phyloP scores from a whole-genome alignment of 2,888 invertebrate species.

The Pristionchus mayeri region DNA sequence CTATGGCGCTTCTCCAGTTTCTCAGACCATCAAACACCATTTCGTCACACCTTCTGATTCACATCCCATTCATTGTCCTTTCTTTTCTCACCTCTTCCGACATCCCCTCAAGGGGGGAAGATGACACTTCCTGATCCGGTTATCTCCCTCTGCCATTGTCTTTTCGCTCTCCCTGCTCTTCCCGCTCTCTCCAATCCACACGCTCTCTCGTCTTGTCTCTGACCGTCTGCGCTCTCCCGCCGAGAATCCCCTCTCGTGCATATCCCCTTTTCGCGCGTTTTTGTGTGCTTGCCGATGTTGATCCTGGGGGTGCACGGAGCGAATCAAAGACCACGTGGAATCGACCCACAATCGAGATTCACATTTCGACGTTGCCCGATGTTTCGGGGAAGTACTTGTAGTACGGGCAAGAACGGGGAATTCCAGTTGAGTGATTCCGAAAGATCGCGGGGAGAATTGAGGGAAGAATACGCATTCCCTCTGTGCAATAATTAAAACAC shows the following conservation, averaged over 20 bases:
- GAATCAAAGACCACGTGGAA: not conserved
- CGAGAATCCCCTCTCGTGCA: not conserved
- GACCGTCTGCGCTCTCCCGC: not conserved
- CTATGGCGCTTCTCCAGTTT: too few species aligned
- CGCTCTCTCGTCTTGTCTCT: not conserved
- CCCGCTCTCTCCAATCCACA: not conserved
- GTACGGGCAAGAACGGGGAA: too few species aligned
- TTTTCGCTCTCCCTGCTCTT: not conserved
- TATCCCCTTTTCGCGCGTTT: conserved; percentile 46
- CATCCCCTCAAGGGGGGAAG: not conserved
- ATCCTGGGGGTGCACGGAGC: conserved; percentile 6
- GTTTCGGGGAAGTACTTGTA: too few species aligned
- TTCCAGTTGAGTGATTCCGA: too few species aligned
- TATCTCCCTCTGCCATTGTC: conserved; percentile 22
- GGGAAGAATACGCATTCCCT: not conserved
- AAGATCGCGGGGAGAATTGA: too few species aligned
- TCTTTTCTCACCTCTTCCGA: conserved; percentile 6
- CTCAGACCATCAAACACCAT: too few species aligned
- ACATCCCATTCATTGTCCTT: not conserved
- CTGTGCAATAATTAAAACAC: too few species aligned
- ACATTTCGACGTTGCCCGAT: too few species aligned
- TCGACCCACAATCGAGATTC: not conserved
- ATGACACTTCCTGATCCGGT: conserved; percentile 41
- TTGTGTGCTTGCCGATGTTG: conserved; percentile 13
- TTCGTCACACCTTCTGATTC: not conserved